phyloP scores from a whole-genome alignment of 2,888 invertebrate genomes.

The Chrysolina oricalcia region DNA sequence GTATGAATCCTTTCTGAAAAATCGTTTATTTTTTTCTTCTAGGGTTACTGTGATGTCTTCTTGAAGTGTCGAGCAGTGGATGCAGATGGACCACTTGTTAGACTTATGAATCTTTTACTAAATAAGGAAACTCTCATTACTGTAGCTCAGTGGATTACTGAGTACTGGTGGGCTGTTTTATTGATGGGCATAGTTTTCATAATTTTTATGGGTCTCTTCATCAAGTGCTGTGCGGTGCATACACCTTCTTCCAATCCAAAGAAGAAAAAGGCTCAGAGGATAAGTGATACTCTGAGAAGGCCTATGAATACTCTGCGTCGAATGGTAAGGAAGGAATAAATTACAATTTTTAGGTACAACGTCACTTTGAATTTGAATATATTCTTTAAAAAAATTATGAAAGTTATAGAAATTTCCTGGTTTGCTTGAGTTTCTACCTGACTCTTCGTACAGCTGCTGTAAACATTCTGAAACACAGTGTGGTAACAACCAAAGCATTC shows the following conservation, averaged over 20 bases:
- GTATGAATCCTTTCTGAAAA: background rate
- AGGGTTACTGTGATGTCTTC: slow-evolving; percentile 99
- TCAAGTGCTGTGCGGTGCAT: slow-evolving; percentile 99
- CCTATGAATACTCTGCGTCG: slow-evolving; percentile 93
- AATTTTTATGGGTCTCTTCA: slow-evolving; percentile 97
- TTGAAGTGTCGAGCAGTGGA: slow-evolving; percentile 98
- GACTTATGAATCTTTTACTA: slow-evolving; percentile 95
- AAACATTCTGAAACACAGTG: too few species aligned
- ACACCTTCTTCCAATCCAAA: slow-evolving; percentile 99
- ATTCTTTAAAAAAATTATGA: too few species aligned
- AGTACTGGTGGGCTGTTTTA: slow-evolving; percentile 96
- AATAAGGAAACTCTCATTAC: slow-evolving; percentile 91
- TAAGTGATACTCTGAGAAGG: slow-evolving; percentile 92
- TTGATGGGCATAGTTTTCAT: slow-evolving; percentile 93
- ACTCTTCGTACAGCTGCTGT: too few species aligned
- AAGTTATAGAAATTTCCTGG: too few species aligned
- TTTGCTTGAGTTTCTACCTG: too few species aligned
- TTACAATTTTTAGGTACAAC: background rate
- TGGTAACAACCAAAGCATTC: too few species aligned
- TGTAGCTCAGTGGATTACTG: slow-evolving; percentile 95
- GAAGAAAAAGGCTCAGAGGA: slow-evolving; percentile 93
- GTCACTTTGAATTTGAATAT: too few species aligned
- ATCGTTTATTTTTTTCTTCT: slow-evolving; percentile 54
- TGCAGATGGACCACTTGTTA: slow-evolving; percentile 97
- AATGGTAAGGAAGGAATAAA: slow-evolving; percentile 77